Conservation (phyloP, 2,113 vertebrate genomes). For the Odocoileus hemionus region DNA sequence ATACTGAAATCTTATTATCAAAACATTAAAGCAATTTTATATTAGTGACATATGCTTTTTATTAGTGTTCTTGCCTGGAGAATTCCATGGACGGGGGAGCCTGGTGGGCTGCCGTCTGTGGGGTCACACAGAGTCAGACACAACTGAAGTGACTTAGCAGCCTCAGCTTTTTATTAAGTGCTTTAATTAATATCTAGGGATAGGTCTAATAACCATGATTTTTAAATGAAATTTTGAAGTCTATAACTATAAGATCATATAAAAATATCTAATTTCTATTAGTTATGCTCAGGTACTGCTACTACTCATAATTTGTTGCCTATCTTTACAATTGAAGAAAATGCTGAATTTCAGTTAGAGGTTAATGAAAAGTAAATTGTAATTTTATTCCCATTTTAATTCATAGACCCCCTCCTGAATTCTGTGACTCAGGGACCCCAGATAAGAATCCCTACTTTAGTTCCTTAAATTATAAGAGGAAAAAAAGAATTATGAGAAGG, state of each 20-base stretch:
- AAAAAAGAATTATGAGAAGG: background rate
- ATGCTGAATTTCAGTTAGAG: slow-evolving; percentile 1
- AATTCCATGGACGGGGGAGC: too few relatives aligned
- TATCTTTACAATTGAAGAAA: background rate
- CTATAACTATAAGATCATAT: background rate
- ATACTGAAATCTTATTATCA: slow-evolving; percentile 12
- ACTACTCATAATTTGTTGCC: background rate
- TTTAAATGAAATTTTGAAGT: slow-evolving; percentile 18
- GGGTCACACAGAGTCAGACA: too few relatives aligned
- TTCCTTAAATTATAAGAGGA: background rate
- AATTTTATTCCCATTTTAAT: slow-evolving; percentile 9
- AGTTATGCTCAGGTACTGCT: background rate
- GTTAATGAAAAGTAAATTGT: slow-evolving; percentile 21
- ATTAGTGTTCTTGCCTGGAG: too few relatives aligned
- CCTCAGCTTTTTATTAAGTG: too few relatives aligned
- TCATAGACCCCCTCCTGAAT: background rate
- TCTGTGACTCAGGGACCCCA: background rate
- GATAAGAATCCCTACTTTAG: background rate
- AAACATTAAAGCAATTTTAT: background rate
- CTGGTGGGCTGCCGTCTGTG: too few relatives aligned
- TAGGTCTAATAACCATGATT: background rate
- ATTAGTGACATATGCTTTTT: background rate
- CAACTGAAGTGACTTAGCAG: too few relatives aligned
- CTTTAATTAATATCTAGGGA: background rate
- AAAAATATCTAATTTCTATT: background rate